These are phyloP conservation scores for Oncorhynchus nerka DNA, from an alignment of 2,113 vertebrate species.

Conservation along the genomic window DNA sequence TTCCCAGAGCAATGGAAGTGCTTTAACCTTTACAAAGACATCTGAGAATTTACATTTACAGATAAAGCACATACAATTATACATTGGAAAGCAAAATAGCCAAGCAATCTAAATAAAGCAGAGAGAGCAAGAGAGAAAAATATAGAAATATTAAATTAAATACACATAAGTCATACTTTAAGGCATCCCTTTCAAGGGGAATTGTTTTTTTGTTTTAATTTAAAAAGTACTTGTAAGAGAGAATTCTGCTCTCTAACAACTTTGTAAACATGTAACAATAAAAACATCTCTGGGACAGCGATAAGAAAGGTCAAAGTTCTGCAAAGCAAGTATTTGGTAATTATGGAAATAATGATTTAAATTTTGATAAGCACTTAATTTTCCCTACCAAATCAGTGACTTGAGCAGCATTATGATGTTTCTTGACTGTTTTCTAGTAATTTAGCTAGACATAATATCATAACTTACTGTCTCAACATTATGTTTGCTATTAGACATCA, in stretches of 20 bases:
- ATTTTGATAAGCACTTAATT: too few species aligned
- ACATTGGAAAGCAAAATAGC: slow-evolving; percentile 30
- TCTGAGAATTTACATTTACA: slow-evolving; percentile 56
- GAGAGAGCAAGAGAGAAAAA: slow-evolving; percentile 42
- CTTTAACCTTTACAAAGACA: slow-evolving; percentile 45
- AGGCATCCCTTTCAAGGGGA: slow-evolving; percentile 15
- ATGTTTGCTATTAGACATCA: slow-evolving; percentile 53
- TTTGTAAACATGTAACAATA: background rate
- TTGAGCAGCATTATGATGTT: too few species aligned
- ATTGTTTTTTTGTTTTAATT: slow-evolving; percentile 13
- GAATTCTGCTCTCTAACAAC: background rate
- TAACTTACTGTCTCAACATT: slow-evolving; percentile 37
- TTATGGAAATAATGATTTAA: too few species aligned
- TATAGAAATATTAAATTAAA: background rate
- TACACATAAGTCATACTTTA: slow-evolving; percentile 24
- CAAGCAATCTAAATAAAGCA: slow-evolving; percentile 41
- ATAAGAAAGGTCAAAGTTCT: background rate
- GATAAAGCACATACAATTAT: slow-evolving; percentile 54
- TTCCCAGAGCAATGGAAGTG: slow-evolving; percentile 52
- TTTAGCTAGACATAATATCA: slow-evolving; percentile 37
- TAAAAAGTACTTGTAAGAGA: background rate
- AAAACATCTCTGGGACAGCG: background rate
- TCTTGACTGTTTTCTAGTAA: background rate
- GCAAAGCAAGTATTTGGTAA: background rate
- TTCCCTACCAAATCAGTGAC: too few species aligned